Base-by-base conservation (phyloP, 2,113 vertebrate genomes). In the Sander lucioperca region DNA sequence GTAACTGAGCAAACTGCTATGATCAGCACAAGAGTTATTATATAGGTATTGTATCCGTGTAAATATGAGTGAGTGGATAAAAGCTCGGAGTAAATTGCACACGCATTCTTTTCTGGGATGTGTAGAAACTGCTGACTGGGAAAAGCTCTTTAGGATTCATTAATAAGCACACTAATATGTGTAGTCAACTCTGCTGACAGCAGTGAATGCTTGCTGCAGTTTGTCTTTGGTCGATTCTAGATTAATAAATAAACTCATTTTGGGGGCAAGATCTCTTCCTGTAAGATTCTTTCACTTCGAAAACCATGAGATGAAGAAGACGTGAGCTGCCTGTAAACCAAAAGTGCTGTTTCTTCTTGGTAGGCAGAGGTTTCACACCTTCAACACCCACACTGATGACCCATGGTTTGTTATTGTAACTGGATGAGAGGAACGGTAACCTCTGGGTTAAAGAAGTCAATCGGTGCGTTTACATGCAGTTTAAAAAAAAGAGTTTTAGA, bases 111-210 rank as follows among this genome's bases (percentile, higher is more conserved):
- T 53, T 57, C 47, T 50, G 47, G 39, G 80, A 77, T 8, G 19
- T 66, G 53, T 58, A 16, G 19, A 59, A 86, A 80, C 11, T 79
- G 84, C 87, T 84, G 84, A 86, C 69, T 36, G 27, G 14, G 43
- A 39, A 10, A 16, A 77, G 58, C 77, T 66, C 51, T 71, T 78
- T 21, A 23, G 54, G 48, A 75, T 48, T 83, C 80, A 71, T 86
- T 81, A 81, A 86, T 78, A 70, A 77, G 62, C 66, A 27, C 69
- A 53, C 50, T 63, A 71, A 82, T 67, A 63, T 1, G 10, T 2
- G 47, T 18, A 14, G 45, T 30, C 58, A 8, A 0, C 51, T 65
- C 71, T 56, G 51, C 83, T 80, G 79, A 79, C 72, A 43, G 47
- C 0, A 0, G 50, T n/a, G 33, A 83, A 16, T 6, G 53, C 23